These are phyloP conservation scores for Synergus gifuensis DNA, from an alignment of 2,888 invertebrate species.

Conservation along the genomic window DNA sequence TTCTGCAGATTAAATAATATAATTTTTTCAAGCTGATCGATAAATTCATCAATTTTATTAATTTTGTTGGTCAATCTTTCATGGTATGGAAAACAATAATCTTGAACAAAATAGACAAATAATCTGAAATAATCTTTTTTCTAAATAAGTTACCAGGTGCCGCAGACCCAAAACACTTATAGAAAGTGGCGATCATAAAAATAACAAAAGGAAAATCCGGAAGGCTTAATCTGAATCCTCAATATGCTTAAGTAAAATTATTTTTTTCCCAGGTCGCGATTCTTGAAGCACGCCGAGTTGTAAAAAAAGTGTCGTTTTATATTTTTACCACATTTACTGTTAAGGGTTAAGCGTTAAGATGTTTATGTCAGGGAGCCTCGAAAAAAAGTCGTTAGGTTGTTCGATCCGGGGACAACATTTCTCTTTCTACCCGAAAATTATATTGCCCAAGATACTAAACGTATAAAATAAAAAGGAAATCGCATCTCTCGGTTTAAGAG, in stretches of 20 bases:
- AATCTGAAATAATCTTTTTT: neutral
- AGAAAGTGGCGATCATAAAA: neutral
- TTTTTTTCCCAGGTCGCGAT: neutral
- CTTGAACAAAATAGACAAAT: neutral
- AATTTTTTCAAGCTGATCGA: neutral
- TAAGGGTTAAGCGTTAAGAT: constrained; percentile 15
- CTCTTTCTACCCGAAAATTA: constrained; percentile 22
- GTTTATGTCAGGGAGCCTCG: constrained; percentile 13
- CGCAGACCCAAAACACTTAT: neutral
- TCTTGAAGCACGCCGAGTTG: neutral
- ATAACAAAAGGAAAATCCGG: neutral
- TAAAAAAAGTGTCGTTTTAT: constrained; percentile 35
- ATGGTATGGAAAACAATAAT: neutral
- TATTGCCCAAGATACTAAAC: constrained; percentile 33
- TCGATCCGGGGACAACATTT: constrained; percentile 16
- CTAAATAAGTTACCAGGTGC: neutral
- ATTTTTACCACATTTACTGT: constrained; percentile 37
- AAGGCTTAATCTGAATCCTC: neutral
- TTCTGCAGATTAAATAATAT: no score
- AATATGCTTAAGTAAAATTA: constrained; percentile 3
- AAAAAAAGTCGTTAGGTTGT: neutral
- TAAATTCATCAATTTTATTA: neutral
- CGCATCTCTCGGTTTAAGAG: neutral
- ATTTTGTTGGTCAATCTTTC: neutral
- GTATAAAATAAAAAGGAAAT: constrained; percentile 35